Base-by-base conservation (phyloP, 2,888 invertebrate species). In the Dyspetes luteomarginatus region DNA sequence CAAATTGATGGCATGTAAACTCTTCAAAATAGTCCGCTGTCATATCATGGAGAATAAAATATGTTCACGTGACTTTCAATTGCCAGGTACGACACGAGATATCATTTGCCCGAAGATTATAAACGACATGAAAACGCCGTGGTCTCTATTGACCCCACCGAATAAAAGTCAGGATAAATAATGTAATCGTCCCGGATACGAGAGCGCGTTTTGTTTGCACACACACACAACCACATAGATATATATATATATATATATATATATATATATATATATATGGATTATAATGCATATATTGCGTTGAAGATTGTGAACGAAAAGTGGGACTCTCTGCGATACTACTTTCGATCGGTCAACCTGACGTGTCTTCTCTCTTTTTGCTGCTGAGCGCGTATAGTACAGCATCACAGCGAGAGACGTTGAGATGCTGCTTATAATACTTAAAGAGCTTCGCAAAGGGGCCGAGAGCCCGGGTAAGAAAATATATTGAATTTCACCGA, bases 401-500 rank as follows among this genome's bases (percentile, higher is more conserved):
- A 77, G 77, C 72, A 69, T 73, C 77, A 56, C 17, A 50, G 24
- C 30, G 43, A 7, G 12, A 48, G 30, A 36, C 68, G 28, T 55
- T 48, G 22, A 50, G 17, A 64, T 50, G 28, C 56, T 24, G 50
- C 56, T 74, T 62, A 72, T 60, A 58, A 52, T 64, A 41, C 64
- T 65, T 19, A 56, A 60, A 65, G 26, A 73, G 52, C 26, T 74
- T 78, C 26, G 65, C 76, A 65, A 72, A 78, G 71, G 62, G 78
- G 79, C 72, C 76, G 72, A 24, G 43, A 43, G 69, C 15, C 15
- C 64, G 58, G 75, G 43, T 56, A n/a, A 3, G 72, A 56, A 68
- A 73, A 71, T 56, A 84, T 52, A 82, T 17, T 67, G 80, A 84
- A 90, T 91, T 91, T 91, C 91, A 88, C 90, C 86, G 91, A 89